These are phyloP conservation scores for Cepaea hortensis DNA, from an alignment of 2,888 invertebrate genomes.

Conservation along the genomic window DNA sequence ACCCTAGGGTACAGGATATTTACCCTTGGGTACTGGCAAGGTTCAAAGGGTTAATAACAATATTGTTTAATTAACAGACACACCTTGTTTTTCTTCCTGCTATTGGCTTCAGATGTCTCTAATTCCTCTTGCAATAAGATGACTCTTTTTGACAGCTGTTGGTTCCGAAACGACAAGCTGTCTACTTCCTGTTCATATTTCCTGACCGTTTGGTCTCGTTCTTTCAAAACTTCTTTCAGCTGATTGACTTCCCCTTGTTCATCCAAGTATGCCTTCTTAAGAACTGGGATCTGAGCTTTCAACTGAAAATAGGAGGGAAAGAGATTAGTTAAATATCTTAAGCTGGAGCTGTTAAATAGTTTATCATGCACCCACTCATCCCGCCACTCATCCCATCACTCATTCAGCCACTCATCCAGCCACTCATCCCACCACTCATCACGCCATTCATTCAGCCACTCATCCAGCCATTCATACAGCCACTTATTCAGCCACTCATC, in stretches of 20 bases:
- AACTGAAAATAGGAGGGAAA: slow-evolving; percentile 80
- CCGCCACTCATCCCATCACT: too few relatives aligned
- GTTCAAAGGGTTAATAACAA: too few relatives aligned
- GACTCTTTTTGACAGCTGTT: slow-evolving; percentile 92
- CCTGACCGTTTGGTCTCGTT: slow-evolving; percentile 88
- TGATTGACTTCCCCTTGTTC: slow-evolving; percentile 89
- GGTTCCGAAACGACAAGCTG: slow-evolving; percentile 92
- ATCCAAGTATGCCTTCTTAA: slow-evolving; percentile 94
- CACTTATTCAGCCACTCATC: too few relatives aligned
- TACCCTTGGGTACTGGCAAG: too few relatives aligned
- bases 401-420: too few relatives aligned
- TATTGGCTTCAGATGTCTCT: slow-evolving; percentile 77
- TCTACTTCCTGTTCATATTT: slow-evolving; percentile 94
- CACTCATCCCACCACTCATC: too few relatives aligned
- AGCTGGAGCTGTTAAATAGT: too few relatives aligned
- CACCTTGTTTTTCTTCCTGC: slow-evolving; percentile 69
- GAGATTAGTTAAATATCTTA: too few relatives aligned
- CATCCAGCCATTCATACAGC: too few relatives aligned
- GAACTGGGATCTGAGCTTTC: slow-evolving; percentile 91
- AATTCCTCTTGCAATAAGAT: slow-evolving; percentile 93
- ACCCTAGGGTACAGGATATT: too few relatives aligned
- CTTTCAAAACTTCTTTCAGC: slow-evolving; percentile 83
- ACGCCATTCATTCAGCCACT: too few relatives aligned
- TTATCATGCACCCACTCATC: too few relatives aligned
- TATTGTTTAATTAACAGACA: background rate